Percentiles rank a stretch among this genome's conserved stretches.
Conservation (phyloP, 2,113 vertebrate genomes). For the Sciurus niger region DNA sequence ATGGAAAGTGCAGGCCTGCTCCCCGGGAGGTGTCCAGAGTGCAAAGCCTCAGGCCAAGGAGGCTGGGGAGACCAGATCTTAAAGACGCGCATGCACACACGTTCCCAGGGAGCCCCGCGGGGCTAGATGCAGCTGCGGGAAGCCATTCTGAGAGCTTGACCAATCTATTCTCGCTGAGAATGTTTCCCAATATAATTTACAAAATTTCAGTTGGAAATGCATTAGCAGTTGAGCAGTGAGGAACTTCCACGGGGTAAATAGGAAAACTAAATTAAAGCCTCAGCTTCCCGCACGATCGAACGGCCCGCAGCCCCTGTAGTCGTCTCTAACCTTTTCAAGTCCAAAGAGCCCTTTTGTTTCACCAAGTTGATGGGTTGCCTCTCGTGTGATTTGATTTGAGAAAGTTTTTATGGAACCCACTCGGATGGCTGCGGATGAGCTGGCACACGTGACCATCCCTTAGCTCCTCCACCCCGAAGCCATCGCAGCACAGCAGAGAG, state of each 20-base stretch:
- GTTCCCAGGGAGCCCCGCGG: constrained; percentile 54
- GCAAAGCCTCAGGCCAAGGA: neutral
- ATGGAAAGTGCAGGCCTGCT: neutral
- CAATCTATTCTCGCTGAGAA: constrained; percentile 86
- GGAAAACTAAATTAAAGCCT: constrained; percentile 85
- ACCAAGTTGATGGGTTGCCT: constrained; percentile 70
- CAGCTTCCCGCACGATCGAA: constrained; percentile 85
- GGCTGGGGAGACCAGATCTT: neutral
- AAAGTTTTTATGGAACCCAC: constrained; percentile 78
- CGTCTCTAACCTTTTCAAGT: constrained; percentile 88
- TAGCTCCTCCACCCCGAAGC: neutral
- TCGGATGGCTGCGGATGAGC: constrained; percentile 56
- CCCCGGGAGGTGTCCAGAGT: neutral
- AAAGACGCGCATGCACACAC: neutral
- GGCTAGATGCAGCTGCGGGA: constrained; percentile 85
- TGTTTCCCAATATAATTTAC: constrained; percentile 91
- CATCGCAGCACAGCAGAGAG: neutral
- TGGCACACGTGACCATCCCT: constrained; percentile 7
- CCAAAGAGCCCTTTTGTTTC: constrained; percentile 84
- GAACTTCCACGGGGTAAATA: constrained; percentile 84
- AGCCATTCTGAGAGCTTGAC: constrained; percentile 86
- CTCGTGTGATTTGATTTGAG: constrained; percentile 83
- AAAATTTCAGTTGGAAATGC: constrained; percentile 90
- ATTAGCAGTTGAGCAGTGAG: constrained; percentile 88
- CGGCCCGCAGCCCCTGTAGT: constrained; percentile 81